Conservation (phyloP, 2,797 vertebrate species). For the Silurus lanzhouensis region DNA sequence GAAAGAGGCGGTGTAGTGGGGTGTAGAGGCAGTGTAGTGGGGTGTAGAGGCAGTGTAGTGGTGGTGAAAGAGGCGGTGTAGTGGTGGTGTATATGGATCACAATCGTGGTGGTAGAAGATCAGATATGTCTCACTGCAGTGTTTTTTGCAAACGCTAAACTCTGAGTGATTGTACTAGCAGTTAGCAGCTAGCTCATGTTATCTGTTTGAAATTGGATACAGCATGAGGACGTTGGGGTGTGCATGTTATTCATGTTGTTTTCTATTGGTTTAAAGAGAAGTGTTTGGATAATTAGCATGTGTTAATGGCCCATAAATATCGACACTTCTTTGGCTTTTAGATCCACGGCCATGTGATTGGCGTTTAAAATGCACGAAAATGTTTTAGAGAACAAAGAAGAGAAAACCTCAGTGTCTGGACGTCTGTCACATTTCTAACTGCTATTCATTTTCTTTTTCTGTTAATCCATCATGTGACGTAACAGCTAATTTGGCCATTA, state of each 20-base stretch:
- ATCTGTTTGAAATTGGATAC: background rate
- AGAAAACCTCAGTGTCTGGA: background rate
- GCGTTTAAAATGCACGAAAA: background rate
- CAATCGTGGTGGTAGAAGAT: no score
- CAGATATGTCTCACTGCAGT: no score
- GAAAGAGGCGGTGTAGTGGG: no score
- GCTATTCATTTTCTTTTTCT: background rate
- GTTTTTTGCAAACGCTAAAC: background rate
- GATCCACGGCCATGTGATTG: background rate
- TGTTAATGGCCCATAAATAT: slow-evolving; percentile 8
- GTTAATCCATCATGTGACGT: background rate
- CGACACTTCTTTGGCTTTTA: background rate
- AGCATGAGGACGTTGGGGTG: background rate
- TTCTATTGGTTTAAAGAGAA: background rate
- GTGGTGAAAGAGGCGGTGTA: no score
- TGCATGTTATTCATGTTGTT: background rate
- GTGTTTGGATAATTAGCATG: background rate
- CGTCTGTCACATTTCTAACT: background rate
- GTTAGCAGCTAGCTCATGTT: background rate
- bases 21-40: no score
- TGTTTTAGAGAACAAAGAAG: background rate
- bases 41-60: no score
- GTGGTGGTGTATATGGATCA: no score
- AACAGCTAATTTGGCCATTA: background rate
- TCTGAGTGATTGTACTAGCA: background rate